Evolutionary conservation across 2,113 vertebrate genomes (phyloP), one percentile per base, ranked within the genome.

Genomic region (Rhinolophus ferrumequinum): DNA sequence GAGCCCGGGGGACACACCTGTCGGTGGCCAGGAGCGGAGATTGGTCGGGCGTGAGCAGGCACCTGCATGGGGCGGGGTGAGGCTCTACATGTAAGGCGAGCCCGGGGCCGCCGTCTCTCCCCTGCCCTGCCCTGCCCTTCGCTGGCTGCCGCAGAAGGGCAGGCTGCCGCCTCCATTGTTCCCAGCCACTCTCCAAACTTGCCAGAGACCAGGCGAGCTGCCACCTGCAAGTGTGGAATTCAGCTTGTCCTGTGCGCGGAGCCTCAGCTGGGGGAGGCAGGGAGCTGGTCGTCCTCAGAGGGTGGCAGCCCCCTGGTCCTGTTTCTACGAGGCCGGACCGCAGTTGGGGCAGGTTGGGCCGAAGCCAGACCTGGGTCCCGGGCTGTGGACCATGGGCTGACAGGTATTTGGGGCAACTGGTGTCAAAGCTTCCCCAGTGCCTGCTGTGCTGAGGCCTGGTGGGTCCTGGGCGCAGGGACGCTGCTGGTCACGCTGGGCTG

Each of bases 11-110:
- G 99, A 99, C 99, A 99, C 99, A 99, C 99, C 99, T 99, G 99
- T 98, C 96, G 98, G 98, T 96, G 98, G 98, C 98, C 98, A 97
- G 97, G 96, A 73, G 91, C 96, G 24, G 94, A 98, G 99, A 99
- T 99, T 99, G 99, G 99, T 97, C 98, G 92, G 76, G 76, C 95
- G 87, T 97, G 98, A 99, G 99, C 99, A 99, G 99, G 99, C 99
- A 99, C 99, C 99, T 99, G 99, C 99, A 98, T 98, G 98, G 99
- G 99, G 98, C 98, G 99, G 98, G 98, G 98, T 98, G 98, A 88
- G 97, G 98, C 98, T 98, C 95, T 99, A 99, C 99, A 99, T 99
- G 99, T 99, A 99, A 99, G 99, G 98, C 98, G 99, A 99, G 99
- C 99, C 98, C 97, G 98, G 99, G 99, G 98, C 99, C 99, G 98